Percentiles rank a stretch among this genome's conserved stretches.
These are phyloP conservation scores for Rhorus exstirpatorius DNA, from an alignment of 2,888 invertebrate genomes.

Conservation along the genomic window DNA sequence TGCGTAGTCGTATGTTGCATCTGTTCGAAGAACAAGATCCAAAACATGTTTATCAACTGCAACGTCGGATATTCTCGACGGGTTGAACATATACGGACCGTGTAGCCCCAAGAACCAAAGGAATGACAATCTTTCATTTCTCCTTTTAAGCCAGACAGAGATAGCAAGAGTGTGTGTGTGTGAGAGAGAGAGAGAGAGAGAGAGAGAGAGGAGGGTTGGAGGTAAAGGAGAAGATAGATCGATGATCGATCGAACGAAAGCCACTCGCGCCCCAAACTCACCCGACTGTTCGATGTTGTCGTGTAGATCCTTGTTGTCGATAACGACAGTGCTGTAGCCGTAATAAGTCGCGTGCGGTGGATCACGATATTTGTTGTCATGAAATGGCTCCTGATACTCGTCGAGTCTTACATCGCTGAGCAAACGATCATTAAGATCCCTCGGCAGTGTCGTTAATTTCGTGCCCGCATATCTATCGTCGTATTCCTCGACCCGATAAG, in stretches of 20 bases:
- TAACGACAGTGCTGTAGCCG: slow-evolving; percentile 85
- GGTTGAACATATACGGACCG: neutral
- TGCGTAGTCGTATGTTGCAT: slow-evolving; percentile 85
- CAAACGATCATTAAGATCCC: slow-evolving; percentile 84
- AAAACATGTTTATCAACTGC: slow-evolving; percentile 50
- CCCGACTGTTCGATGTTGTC: slow-evolving; percentile 85
- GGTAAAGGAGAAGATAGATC: neutral
- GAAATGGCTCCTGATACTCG: slow-evolving; percentile 85
- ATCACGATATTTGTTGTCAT: slow-evolving; percentile 84
- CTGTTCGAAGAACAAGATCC: slow-evolving; percentile 70
- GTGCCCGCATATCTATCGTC: slow-evolving; percentile 87
- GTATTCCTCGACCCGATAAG: slow-evolving; percentile 88
- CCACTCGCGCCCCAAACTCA: slow-evolving; percentile 67
- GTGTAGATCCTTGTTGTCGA: slow-evolving; percentile 86
- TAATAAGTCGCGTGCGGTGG: slow-evolving; percentile 85
- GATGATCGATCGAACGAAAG: slow-evolving; percentile 58
- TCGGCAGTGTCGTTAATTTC: slow-evolving; percentile 83
- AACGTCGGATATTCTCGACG: slow-evolving; percentile 8
- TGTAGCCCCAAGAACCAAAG: neutral
- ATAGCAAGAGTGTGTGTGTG: no score
- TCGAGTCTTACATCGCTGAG: slow-evolving; percentile 84
- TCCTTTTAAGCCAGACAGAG: no score
- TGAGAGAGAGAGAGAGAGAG: slow-evolving; percentile 1
- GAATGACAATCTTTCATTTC: neutral
- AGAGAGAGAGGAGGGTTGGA: neutral